Conservation (phyloP, 2,113 vertebrate genomes). For the Centropus unirufus region DNA sequence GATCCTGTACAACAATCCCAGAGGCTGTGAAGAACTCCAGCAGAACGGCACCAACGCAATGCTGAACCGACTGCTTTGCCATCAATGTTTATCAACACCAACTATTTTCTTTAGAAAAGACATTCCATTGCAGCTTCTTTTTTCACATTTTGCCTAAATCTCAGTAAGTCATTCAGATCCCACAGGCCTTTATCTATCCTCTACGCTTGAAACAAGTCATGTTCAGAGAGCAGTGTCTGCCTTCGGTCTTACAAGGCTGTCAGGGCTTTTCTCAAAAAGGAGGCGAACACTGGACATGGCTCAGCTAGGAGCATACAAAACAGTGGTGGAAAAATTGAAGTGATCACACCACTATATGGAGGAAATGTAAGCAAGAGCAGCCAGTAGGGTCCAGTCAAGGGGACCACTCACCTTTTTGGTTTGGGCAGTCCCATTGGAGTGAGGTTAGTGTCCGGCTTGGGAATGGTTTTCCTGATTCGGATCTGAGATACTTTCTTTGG, state of each 20-base stretch:
- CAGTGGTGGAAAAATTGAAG: background rate
- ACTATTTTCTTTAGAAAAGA: background rate
- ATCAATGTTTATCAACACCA: background rate
- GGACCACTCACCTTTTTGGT: conserved; percentile 87
- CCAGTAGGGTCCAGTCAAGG: background rate
- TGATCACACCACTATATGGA: background rate
- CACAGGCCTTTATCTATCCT: background rate
- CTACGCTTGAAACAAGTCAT: background rate
- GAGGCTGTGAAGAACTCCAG: background rate
- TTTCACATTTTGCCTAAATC: background rate
- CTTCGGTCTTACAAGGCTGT: background rate
- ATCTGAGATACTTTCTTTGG: conserved; percentile 93
- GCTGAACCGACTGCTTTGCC: background rate
- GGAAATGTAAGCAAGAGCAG: background rate
- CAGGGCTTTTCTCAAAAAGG: background rate
- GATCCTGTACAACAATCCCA: background rate
- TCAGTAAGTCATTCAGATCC: background rate
- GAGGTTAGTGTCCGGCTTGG: conserved; percentile 87
- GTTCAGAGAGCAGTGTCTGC: background rate
- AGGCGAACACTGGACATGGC: background rate
- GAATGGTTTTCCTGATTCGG: conserved; percentile 89
- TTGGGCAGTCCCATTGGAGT: conserved; percentile 97
- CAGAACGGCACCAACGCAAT: background rate
- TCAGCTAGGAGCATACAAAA: background rate
- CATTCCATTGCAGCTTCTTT: background rate